phyloP scores from a whole-genome alignment of 2,888 invertebrate genomes.

The Metalampra italica region DNA sequence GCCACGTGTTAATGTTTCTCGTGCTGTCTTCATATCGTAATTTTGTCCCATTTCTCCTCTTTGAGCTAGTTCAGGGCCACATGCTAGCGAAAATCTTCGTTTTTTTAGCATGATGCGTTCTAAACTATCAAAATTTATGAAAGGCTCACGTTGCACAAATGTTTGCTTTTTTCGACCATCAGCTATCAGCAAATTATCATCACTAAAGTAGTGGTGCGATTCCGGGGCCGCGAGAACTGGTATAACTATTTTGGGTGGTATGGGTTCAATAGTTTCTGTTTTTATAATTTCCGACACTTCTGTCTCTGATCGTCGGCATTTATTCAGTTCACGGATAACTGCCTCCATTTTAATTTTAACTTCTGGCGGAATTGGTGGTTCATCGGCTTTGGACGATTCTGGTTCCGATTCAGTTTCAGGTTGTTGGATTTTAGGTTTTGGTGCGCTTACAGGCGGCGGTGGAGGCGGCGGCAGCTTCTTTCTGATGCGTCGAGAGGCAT shows the following conservation, averaged over 20 bases:
- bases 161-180: slow-evolving; percentile 40
- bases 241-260: slow-evolving; percentile 64
- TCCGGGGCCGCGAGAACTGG: slow-evolving; percentile 62
- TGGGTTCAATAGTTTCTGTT: slow-evolving; percentile 43
- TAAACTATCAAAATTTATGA: slow-evolving; percentile 59
- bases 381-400: slow-evolving; percentile 31
- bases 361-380: slow-evolving; percentile 66
- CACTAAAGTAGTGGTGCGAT: slow-evolving; percentile 55
- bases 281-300: slow-evolving; percentile 45
- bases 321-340: slow-evolving; percentile 77
- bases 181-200: slow-evolving; percentile 46
- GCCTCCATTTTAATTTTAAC: slow-evolving; percentile 81
- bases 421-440: slow-evolving; percentile 14
- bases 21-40: slow-evolving; percentile 37
- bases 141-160: slow-evolving; percentile 33
- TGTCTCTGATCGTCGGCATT: slow-evolving; percentile 58
- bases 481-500: slow-evolving; percentile 53
- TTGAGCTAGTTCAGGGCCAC: slow-evolving; percentile 64
- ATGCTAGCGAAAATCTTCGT: slow-evolving; percentile 62
- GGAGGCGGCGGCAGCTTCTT: slow-evolving; percentile 70
- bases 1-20: slow-evolving; percentile 55
- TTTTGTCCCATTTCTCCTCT: slow-evolving; percentile 37
- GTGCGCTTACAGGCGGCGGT: slow-evolving; percentile 46
- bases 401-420: slow-evolving; percentile 3
- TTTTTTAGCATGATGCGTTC: slow-evolving; percentile 49